phyloP scores from a whole-genome alignment of 2,888 invertebrate genomes.

The Agonopterix heracliana region DNA sequence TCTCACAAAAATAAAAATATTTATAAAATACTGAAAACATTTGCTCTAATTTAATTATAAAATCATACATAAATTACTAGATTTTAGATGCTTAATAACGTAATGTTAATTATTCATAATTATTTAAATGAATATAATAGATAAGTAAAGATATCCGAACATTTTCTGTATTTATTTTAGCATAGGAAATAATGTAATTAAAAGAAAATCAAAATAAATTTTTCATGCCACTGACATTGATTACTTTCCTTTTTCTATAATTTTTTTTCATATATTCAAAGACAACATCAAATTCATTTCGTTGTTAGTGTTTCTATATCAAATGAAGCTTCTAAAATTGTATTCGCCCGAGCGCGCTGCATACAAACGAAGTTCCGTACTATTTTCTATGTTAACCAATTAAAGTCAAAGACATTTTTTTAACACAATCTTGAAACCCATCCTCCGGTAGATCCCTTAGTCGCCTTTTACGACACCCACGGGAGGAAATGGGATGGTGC shows the following conservation, averaged over 20 bases:
- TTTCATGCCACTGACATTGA: conserved; percentile 65
- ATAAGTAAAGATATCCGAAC: conserved; percentile 62
- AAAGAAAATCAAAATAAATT: conserved; percentile 71
- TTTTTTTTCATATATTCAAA: not conserved
- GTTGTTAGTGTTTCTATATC: too few species aligned
- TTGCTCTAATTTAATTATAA: conserved; percentile 52
- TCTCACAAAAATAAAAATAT: not conserved
- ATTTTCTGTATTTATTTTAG: conserved; percentile 75
- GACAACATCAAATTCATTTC: too few species aligned
- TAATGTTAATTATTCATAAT: conserved; percentile 53
- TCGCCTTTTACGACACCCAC: too few species aligned
- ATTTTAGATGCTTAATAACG: conserved; percentile 54
- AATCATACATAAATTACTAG: conserved; percentile 49
- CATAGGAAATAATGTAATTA: conserved; percentile 69
- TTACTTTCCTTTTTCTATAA: conserved; percentile 13
- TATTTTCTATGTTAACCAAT: too few species aligned
- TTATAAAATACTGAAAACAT: conserved; percentile 5
- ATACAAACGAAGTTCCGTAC: too few species aligned
- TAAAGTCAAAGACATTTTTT: too few species aligned
- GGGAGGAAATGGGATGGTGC: too few species aligned
- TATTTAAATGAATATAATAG: conserved; percentile 64
- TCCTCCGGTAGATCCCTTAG: too few species aligned
- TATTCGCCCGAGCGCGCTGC: too few species aligned
- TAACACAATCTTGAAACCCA: too few species aligned
- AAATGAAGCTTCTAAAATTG: too few species aligned